These are phyloP conservation scores for Amphiprion clarkii DNA, from an alignment of 2,797 vertebrate species.

Conservation along the genomic window DNA sequence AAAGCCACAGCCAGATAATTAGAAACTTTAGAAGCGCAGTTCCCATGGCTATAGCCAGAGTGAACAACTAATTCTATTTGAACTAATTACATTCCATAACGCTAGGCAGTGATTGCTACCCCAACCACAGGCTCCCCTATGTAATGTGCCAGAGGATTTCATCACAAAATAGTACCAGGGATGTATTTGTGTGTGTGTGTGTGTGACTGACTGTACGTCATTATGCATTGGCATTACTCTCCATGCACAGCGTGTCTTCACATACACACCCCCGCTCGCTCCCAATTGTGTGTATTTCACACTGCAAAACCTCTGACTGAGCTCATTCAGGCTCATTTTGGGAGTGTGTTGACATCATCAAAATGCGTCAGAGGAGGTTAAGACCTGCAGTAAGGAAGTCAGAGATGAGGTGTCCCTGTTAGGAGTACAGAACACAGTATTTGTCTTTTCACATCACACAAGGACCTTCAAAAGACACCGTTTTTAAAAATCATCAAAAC, in stretches of 20 bases:
- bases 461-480: not conserved
- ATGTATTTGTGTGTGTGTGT: slow-evolving; percentile 60
- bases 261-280: slow-evolving; percentile 32
- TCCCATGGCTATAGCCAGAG: slow-evolving; percentile 85
- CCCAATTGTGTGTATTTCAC: slow-evolving; percentile 51
- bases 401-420: slow-evolving; percentile 24
- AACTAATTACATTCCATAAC: slow-evolving; percentile 85
- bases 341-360: slow-evolving; percentile 67
- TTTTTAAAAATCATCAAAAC: not conserved
- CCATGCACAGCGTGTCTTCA: slow-evolving; percentile 37
- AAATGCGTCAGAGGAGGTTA: slow-evolving; percentile 44
- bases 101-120: slow-evolving; percentile 75
- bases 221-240: slow-evolving; percentile 41
- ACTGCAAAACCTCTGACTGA: slow-evolving; percentile 30
- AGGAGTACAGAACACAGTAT: not conserved
- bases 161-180: slow-evolving; percentile 69
- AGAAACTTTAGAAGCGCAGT: slow-evolving; percentile 85
- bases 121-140: slow-evolving; percentile 67
- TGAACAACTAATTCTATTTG: slow-evolving; percentile 86
- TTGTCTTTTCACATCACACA: not conserved
- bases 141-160: slow-evolving; percentile 78
- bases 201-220: slow-evolving; percentile 54
- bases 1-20: slow-evolving; percentile 86
- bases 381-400: slow-evolving; percentile 46
- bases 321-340: slow-evolving; percentile 41